Conservation (phyloP, 2,113 vertebrate genomes). For the Astur gentilis region DNA sequence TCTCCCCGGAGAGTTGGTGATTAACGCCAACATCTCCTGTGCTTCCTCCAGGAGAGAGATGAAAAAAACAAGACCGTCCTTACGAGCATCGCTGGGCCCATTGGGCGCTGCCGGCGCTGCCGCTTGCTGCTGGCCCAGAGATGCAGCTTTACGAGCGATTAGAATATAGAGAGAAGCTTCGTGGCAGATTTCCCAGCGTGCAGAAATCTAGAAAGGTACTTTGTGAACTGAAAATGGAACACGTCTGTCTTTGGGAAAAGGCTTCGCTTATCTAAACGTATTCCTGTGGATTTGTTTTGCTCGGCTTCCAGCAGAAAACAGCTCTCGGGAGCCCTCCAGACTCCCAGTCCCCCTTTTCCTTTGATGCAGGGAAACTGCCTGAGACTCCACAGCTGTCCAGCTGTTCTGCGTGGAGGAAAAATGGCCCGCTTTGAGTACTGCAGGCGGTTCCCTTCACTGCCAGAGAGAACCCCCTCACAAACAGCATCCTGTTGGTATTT, state of each 20-base stretch:
- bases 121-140: neutral
- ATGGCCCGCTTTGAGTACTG: neutral
- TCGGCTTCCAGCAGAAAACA: neutral
- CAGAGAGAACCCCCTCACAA: neutral
- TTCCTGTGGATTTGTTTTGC: neutral
- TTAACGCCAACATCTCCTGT: neutral
- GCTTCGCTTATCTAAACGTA: neutral
- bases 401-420: neutral
- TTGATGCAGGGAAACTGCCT: neutral
- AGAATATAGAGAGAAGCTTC: neutral
- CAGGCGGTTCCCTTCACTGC: neutral
- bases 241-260: neutral
- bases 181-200: neutral
- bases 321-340: neutral
- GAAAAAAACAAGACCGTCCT: neutral
- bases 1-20: neutral
- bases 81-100: fast-evolving
- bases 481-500: neutral
- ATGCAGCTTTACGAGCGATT: neutral
- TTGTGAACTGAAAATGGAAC: neutral
- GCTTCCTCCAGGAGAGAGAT: neutral
- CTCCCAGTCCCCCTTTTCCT: neutral
- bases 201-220: neutral
- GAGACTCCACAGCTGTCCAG: neutral
- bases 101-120: neutral